These are phyloP conservation scores for Sanderia malayensis DNA, from an alignment of 30 jellyfish, hydroid and myxozoan genomes.

Conservation along the genomic window DNA sequence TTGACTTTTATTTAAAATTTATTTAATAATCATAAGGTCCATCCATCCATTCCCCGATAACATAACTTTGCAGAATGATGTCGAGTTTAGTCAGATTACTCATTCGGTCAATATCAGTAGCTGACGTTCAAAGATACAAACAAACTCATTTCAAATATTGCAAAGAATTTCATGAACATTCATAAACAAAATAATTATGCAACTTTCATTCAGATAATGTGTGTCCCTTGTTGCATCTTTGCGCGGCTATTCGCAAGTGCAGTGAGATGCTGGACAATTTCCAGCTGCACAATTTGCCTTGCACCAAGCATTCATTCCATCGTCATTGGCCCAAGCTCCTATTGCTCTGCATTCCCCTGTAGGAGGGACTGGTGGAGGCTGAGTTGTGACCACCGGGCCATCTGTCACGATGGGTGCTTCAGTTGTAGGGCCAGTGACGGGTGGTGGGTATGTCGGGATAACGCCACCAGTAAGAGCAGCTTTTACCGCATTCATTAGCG, in stretches of 20 bases:
- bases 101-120: too few relatives aligned
- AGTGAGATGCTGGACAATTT: constrained; percentile 63
- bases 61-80: too few relatives aligned
- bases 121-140: too few relatives aligned
- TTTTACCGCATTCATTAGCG: constrained; percentile 84
- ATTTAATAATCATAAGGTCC: too few relatives aligned
- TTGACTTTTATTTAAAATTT: too few relatives aligned
- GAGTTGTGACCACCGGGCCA: constrained; percentile 18
- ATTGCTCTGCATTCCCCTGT: constrained; percentile 49
- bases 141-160: too few relatives aligned
- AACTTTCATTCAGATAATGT: too few relatives aligned
- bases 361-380: constrained; percentile 63
- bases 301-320: constrained; percentile 76
- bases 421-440: constrained; percentile 21
- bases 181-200: too few relatives aligned
- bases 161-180: too few relatives aligned
- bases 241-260: constrained; percentile 35
- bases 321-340: constrained; percentile 45
- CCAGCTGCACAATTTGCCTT: constrained; percentile 74
- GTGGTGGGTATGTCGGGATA: constrained; percentile 57
- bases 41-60: too few relatives aligned
- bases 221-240: too few relatives aligned
- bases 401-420: constrained; percentile 20
- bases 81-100: too few relatives aligned
- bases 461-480: constrained; percentile 65